Conservation (phyloP, 30 jellyfish, hydroid and myxozoan genomes). For the Aurelia aurita region DNA sequence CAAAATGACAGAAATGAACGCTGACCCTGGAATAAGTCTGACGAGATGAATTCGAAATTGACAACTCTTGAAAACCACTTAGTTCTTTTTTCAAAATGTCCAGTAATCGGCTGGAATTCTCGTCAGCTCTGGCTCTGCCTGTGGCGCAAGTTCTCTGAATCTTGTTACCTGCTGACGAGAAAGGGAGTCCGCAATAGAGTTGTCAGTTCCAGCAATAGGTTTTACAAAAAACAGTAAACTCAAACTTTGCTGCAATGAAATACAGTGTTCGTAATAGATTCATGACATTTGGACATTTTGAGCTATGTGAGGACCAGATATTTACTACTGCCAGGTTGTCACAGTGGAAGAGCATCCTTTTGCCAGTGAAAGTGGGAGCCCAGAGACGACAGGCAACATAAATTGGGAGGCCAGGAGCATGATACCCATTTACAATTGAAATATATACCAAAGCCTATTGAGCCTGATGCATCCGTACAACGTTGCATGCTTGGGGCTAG, state of each 20-base stretch:
- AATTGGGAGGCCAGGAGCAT: not conserved
- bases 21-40: too few species aligned
- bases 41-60: not conserved
- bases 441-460: not conserved
- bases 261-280: not conserved
- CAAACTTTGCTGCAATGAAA: not conserved
- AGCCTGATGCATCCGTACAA: slow-evolving; percentile 1
- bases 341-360: slow-evolving; percentile 2
- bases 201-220: not conserved
- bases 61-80: not conserved
- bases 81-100: too few species aligned
- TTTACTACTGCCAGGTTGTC: slow-evolving; percentile 17
- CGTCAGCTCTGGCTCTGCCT: too few species aligned
- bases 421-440: not conserved
- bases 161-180: not conserved
- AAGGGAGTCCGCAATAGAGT: not conserved
- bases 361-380: not conserved
- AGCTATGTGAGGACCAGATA: not conserved
- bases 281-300: not conserved
- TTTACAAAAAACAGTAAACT: not conserved
- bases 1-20: too few species aligned
- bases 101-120: too few species aligned
- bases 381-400: slow-evolving; percentile 1
- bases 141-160: too few species aligned
- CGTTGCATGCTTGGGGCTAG: not conserved